These are phyloP conservation scores for Melanotaenia trifasciata DNA, from an alignment of 2,797 vertebrate species.

Conservation along the genomic window DNA sequence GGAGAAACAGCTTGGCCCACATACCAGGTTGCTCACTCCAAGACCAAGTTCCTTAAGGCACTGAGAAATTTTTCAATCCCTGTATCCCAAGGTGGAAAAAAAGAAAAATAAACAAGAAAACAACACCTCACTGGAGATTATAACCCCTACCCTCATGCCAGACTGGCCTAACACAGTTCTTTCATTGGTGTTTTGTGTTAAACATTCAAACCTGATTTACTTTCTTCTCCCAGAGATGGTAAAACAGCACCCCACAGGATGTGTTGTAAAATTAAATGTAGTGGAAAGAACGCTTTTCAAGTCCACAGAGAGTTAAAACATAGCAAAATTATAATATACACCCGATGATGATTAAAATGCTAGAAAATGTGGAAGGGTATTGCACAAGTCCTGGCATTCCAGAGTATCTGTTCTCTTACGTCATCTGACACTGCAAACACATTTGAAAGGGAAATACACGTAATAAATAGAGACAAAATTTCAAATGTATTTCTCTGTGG, in stretches of 20 bases:
- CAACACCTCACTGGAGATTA: constrained; percentile 65
- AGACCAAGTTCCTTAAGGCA: constrained; percentile 55
- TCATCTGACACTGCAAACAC: constrained; percentile 15
- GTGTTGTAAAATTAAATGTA: constrained; percentile 61
- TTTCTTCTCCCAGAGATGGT: constrained; percentile 48
- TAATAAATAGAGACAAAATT: constrained; percentile 51
- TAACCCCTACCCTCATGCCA: constrained; percentile 31
- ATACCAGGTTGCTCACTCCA: constrained; percentile 39
- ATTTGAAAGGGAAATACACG: constrained; percentile 34
- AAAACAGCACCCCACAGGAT: constrained; percentile 51
- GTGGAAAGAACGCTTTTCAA: constrained; percentile 51
- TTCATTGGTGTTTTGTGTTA: constrained; percentile 54
- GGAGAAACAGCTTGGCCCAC: constrained; percentile 52
- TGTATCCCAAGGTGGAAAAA: constrained; percentile 49
- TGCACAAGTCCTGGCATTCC: constrained; percentile 1
- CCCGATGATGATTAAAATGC: constrained; percentile 50
- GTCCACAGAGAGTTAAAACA: constrained; percentile 51
- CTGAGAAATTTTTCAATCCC: constrained; percentile 50
- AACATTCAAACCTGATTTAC: constrained; percentile 49
- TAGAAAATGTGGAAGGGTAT: constrained; percentile 25
- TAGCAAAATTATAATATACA: constrained; percentile 36
- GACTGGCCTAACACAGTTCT: constrained; percentile 46
- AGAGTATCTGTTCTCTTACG: neutral
- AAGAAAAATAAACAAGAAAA: constrained; percentile 63
- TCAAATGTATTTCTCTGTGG: constrained; percentile 51